phyloP scores from a whole-genome alignment of 2,888 invertebrate genomes.

The Leucania comma region DNA sequence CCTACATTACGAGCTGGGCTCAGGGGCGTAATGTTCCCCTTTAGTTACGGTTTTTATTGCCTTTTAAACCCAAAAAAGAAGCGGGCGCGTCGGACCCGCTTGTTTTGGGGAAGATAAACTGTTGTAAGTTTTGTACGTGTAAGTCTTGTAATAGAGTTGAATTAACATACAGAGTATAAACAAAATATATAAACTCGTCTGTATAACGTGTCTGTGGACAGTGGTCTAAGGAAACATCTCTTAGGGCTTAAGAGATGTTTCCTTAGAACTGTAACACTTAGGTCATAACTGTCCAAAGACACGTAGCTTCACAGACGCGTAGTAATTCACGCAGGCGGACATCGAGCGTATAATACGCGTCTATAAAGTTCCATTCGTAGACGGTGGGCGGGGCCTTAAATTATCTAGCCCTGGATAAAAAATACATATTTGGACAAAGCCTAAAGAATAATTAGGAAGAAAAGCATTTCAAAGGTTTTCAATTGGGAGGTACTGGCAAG shows the following conservation, averaged over 20 bases:
- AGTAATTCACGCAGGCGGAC: too few relatives aligned
- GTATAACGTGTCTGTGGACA: too few relatives aligned
- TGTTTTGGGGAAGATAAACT: conserved; percentile 22
- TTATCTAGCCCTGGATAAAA: background rate
- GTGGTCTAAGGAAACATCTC: too few relatives aligned
- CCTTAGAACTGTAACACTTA: too few relatives aligned
- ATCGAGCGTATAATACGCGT: too few relatives aligned
- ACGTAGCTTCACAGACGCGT: too few relatives aligned
- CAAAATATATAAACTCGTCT: background rate
- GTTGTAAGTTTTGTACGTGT: background rate
- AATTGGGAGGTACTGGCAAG: background rate
- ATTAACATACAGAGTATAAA: background rate
- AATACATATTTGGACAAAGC: background rate
- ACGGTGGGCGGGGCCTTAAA: background rate
- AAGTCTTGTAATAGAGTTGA: background rate
- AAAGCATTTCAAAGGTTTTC: background rate
- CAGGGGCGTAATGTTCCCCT: conserved; percentile 19
- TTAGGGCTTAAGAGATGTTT: too few relatives aligned
- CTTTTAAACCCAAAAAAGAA: conserved; percentile 44
- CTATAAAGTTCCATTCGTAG: too few relatives aligned
- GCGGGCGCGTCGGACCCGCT: conserved; percentile 1
- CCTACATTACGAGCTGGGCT: conserved; percentile 36
- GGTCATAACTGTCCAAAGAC: too few relatives aligned
- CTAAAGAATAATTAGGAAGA: background rate
- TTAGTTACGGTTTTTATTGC: conserved; percentile 55